Conservation (phyloP, 2,113 vertebrate species). For the Glaucidium brasilianum region DNA sequence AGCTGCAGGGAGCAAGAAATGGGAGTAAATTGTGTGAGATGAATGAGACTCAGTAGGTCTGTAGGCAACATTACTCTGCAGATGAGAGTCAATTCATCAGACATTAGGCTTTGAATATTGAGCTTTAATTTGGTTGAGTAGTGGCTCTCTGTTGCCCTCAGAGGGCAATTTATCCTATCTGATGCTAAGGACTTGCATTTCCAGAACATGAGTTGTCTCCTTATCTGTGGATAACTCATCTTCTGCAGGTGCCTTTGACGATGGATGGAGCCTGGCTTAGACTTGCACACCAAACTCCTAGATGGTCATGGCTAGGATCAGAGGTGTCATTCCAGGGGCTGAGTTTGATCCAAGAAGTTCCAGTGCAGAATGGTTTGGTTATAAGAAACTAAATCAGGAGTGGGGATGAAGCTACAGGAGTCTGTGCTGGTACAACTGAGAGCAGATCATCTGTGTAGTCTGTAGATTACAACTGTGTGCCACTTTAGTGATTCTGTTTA, state of each 20-base stretch:
- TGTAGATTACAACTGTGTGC: background rate
- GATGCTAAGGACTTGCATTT: background rate
- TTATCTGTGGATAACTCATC: background rate
- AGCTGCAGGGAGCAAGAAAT: slow-evolving; percentile 37
- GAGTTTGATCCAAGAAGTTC: background rate
- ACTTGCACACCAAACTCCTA: background rate
- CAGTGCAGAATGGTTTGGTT: background rate
- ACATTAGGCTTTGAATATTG: slow-evolving; percentile 49
- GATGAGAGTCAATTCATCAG: slow-evolving; percentile 49
- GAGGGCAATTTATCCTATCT: slow-evolving; percentile 17
- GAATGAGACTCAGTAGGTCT: slow-evolving; percentile 31
- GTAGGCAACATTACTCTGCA: slow-evolving; percentile 38
- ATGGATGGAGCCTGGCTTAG: background rate
- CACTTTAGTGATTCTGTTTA: background rate
- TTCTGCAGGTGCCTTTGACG: slow-evolving; percentile 4
- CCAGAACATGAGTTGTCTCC: background rate
- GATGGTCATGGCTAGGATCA: background rate
- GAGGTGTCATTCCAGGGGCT: background rate
- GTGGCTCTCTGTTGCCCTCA: slow-evolving; percentile 14
- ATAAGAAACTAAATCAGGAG: background rate
- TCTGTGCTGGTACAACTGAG: background rate
- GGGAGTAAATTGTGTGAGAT: slow-evolving; percentile 24
- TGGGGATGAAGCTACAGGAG: background rate
- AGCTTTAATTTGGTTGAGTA: slow-evolving; percentile 54
- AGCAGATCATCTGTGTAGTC: background rate